phyloP scores from a whole-genome alignment of 2,113 vertebrate species.

The Periophthalmus modestus region DNA sequence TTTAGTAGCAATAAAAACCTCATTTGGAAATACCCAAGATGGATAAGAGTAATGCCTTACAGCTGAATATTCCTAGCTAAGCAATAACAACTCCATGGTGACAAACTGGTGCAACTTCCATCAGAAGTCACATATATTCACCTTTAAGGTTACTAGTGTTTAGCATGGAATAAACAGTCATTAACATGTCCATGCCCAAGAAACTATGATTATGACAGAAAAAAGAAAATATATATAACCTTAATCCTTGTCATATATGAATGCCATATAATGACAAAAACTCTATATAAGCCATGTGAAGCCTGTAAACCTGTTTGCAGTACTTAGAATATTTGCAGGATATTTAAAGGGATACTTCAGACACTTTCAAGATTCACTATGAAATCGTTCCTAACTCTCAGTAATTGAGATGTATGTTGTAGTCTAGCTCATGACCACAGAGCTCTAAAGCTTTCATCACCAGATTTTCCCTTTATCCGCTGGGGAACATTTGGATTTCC shows the following conservation, averaged over 20 bases:
- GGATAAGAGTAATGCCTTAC: too few relatives aligned
- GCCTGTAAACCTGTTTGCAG: neutral
- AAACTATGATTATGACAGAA: neutral
- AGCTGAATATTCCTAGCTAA: too few relatives aligned
- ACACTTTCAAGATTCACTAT: neutral
- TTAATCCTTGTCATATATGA: neutral
- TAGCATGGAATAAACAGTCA: too few relatives aligned
- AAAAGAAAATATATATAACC: neutral
- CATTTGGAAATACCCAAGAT: too few relatives aligned
- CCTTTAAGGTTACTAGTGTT: too few relatives aligned
- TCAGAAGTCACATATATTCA: too few relatives aligned
- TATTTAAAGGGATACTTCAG: neutral
- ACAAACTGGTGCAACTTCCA: too few relatives aligned
- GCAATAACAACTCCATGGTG: too few relatives aligned
- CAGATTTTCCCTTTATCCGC: slow-evolving; percentile 22
- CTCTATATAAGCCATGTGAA: too few relatives aligned
- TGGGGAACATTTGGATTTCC: slow-evolving; percentile 41
- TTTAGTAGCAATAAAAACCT: too few relatives aligned
- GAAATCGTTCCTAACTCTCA: neutral
- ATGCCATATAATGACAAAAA: too few relatives aligned
- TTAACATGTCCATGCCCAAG: slow-evolving; percentile 9
- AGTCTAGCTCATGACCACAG: neutral
- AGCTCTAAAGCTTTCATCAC: slow-evolving; percentile 21
- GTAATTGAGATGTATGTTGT: slow-evolving; percentile 23
- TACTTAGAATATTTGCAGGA: neutral